Base-by-base conservation (phyloP, 2,797 vertebrate species). In the Mycteria americana region DNA sequence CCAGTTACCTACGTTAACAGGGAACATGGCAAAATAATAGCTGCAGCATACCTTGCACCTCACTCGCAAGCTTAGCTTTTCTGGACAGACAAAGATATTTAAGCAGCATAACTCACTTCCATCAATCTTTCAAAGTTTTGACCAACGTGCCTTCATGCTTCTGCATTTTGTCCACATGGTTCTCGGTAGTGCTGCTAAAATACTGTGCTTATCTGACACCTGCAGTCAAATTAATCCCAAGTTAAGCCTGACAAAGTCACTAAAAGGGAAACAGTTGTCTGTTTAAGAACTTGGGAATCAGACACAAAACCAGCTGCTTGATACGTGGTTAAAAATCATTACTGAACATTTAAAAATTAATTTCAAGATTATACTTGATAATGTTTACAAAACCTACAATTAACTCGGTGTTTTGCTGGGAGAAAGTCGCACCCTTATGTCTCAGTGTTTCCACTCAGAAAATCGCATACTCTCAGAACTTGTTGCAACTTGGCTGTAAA, bases 221-320 rank as follows among this genome's bases (percentile, higher is more conserved):
- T 98, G 98, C 93, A 97, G 95, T 93, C 90, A 95, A 96, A 98
- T 97, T 96, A 97, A 97, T 97, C 95, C 97, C 94, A 70, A 98
- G 92, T 94, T 94, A 97, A 97, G 95, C 95, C 92, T 97, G 95
- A 98, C 96, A 94, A 96, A 97, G 88, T 95, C 76, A 45, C 94
- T 97, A 92, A 95, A 97, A 93, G 84, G 67, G 72, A 97, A 97
- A 95, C 91, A 95, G 94, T 97, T 94, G 88, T 93, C 97, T 95
- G 56, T 64, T 82, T 89, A 59, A 91, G 94, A 93, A 83, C 93
- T 73, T 85, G 62, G 90, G 95, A 90, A 74, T 90, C 46, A 19
- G 90, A 92, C 89, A 96, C 59, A 81, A 97, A 97, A 57, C 48
- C 94, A 97, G 94, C 96, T 97, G 96, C 87, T 89, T 53, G 37